Percentiles rank a stretch among this genome's conserved stretches.
Evolutionary conservation across 92 coral and sea anemone genomes (phyloP).

Genomic region (Ricordea florida): DNA sequence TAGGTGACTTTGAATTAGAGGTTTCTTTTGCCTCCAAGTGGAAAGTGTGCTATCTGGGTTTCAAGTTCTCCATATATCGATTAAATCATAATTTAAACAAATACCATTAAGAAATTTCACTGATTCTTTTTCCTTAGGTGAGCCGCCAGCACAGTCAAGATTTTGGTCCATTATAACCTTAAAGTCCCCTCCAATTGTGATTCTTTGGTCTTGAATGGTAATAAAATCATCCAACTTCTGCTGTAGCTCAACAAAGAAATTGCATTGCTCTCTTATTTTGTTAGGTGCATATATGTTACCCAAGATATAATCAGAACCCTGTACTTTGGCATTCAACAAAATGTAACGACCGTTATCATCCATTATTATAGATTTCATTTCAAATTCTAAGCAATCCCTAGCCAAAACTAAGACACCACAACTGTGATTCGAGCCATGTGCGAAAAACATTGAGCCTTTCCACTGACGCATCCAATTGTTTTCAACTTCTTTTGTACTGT

Average conservation of each 20-base stretch:
- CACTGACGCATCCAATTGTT: slow-evolving; percentile 39
- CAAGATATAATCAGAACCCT: not conserved
- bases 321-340: slow-evolving; percentile 5
- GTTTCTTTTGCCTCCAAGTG: no score
- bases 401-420: slow-evolving; percentile 29
- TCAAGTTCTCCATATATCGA: no score
- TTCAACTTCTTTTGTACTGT: no score
- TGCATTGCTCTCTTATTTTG: slow-evolving; percentile 7
- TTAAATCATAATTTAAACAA: not conserved
- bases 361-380: not conserved
- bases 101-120: not conserved
- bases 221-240: slow-evolving; percentile 7
- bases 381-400: slow-evolving; percentile 27
- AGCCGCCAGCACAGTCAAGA: slow-evolving; percentile 15
- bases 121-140: not conserved
- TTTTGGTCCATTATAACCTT: slow-evolving; percentile 28
- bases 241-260: not conserved
- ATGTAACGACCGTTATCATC: slow-evolving; percentile 18
- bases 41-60: no score
- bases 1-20: no score
- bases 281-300: slow-evolving; percentile 25
- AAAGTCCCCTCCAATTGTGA: slow-evolving; percentile 40
- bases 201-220: not conserved
- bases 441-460: slow-evolving; percentile 38
- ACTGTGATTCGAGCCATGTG: slow-evolving; percentile 56